Percentiles rank a stretch among this genome's conserved stretches.
Conservation (phyloP, 2,888 invertebrate genomes). For the Ichneumoninae sp. region DNA sequence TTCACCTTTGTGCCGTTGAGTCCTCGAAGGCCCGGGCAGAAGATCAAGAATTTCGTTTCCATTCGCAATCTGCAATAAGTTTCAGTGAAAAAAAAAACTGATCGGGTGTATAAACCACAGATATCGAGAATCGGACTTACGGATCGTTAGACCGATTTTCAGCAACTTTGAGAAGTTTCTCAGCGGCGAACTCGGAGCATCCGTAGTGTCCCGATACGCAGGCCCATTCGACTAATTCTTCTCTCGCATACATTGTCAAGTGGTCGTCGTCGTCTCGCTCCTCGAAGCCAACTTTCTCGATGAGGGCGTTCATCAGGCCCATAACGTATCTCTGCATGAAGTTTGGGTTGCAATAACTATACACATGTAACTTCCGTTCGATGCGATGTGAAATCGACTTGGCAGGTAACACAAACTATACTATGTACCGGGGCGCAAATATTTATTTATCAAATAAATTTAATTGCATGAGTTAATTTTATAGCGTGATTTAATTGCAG, state of each 20-base stretch:
- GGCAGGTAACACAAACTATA: too few relatives aligned
- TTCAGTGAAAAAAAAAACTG: background rate
- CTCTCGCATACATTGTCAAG: conserved; percentile 73
- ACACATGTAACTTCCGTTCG: background rate
- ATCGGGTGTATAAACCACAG: background rate
- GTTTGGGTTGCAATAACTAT: background rate
- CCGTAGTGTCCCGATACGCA: conserved; percentile 81
- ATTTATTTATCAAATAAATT: too few relatives aligned
- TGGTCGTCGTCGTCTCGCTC: conserved; percentile 73
- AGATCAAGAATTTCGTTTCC: conserved; percentile 82
- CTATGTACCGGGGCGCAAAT: too few relatives aligned
- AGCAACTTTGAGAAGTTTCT: conserved; percentile 42
- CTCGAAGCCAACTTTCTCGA: conserved; percentile 74
- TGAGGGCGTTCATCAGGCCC: conserved; percentile 74
- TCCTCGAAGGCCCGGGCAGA: conserved; percentile 84
- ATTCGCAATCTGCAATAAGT: conserved; percentile 82
- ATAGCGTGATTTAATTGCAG: too few relatives aligned
- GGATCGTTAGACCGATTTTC: conserved; percentile 52
- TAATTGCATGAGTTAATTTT: too few relatives aligned
- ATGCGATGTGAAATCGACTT: background rate
- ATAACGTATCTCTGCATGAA: conserved; percentile 73
- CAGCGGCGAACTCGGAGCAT: conserved; percentile 79
- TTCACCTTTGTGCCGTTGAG: conserved; percentile 47
- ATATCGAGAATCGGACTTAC: conserved; percentile 45
- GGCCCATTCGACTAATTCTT: conserved; percentile 78